Conservation (phyloP, 2,888 invertebrate species). For the Cyaniris semiargus region DNA sequence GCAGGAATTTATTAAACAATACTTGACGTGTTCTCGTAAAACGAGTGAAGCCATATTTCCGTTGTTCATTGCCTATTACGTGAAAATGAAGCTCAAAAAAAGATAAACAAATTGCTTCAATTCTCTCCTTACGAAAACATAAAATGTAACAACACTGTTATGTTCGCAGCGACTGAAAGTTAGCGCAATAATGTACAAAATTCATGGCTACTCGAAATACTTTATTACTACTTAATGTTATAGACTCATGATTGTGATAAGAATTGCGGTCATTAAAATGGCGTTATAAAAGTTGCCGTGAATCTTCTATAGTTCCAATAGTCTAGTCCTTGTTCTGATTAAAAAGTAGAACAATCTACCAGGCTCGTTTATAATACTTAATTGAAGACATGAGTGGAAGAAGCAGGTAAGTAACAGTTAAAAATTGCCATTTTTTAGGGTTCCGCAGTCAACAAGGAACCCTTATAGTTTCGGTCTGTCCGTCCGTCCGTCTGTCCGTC, state of each 20-base stretch:
- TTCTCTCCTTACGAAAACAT: slow-evolving; percentile 43
- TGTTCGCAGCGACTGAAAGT: slow-evolving; percentile 41
- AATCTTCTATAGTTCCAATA: too few relatives aligned
- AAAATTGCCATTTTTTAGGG: too few relatives aligned
- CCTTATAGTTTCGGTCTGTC: too few relatives aligned
- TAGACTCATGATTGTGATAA: not conserved
- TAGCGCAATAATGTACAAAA: slow-evolving; percentile 38
- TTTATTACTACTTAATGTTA: slow-evolving; percentile 12
- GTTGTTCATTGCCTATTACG: slow-evolving; percentile 20
- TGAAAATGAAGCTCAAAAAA: slow-evolving; percentile 37
- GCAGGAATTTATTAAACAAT: slow-evolving; percentile 9
- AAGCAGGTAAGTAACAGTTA: too few relatives aligned
- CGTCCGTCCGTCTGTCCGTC: too few relatives aligned
- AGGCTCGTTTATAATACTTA: too few relatives aligned
- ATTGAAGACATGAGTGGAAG: too few relatives aligned
- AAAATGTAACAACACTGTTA: slow-evolving; percentile 45
- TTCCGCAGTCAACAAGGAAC: too few relatives aligned
- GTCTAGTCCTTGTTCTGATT: too few relatives aligned
- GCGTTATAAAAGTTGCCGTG: not conserved
- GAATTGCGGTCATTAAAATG: not conserved
- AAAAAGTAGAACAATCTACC: too few relatives aligned
- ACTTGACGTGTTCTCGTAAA: slow-evolving; percentile 27
- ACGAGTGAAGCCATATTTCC: slow-evolving; percentile 20
- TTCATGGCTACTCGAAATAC: slow-evolving; percentile 1
- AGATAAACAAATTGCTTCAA: slow-evolving; percentile 43